Base-by-base conservation (phyloP, 2,888 invertebrate species). In the Tinea semifulvella region DNA sequence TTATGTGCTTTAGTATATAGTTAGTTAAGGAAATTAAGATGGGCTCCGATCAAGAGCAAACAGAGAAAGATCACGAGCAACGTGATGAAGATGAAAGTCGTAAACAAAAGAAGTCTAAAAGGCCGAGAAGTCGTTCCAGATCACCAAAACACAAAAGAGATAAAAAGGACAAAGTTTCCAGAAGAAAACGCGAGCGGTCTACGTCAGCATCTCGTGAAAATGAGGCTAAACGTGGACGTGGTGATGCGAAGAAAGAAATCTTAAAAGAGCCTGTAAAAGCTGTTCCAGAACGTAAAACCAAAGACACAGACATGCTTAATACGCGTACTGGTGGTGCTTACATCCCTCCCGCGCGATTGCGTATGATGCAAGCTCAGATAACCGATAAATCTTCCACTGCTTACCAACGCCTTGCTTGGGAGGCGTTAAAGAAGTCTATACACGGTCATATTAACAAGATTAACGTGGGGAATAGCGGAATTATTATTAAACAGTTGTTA, bases 391-490 rank as follows among this genome's bases (percentile, higher is more conserved):
- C 90, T n/a, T 94, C 96, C 49, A 88, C 90, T 17, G 94, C 94
- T 1, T 99, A 94, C 72, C 99, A 99, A 68, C 84, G 98, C 53
- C 88, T 99, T 42, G 93, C 98, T 1, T 99, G 99, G 99, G 98
- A 99, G 77, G 96, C 97, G 0, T 74, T 99, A 16, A 99, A 99
- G 66, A 99, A 99, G 68, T 97, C 96, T 6, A 93, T 99, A 51
- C 97, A 98, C 61, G 99, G 99, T 54, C 90, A 92, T 53, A 96
- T 99, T 47, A 99, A 99, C 76, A 99, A 98, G 82, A 91, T 98
- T 1, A 99, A 98, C 65, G 92, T 92, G 0, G 90, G 94, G 10
- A 99, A 99, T 65, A 93, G 99, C 50, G 90, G 89, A 1, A 88
- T 93, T 43, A 96, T 99, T 46, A 94, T 97, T 0, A 84, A 92